phyloP scores from a whole-genome alignment of 2,113 vertebrate genomes.

The Prinia subflava region DNA sequence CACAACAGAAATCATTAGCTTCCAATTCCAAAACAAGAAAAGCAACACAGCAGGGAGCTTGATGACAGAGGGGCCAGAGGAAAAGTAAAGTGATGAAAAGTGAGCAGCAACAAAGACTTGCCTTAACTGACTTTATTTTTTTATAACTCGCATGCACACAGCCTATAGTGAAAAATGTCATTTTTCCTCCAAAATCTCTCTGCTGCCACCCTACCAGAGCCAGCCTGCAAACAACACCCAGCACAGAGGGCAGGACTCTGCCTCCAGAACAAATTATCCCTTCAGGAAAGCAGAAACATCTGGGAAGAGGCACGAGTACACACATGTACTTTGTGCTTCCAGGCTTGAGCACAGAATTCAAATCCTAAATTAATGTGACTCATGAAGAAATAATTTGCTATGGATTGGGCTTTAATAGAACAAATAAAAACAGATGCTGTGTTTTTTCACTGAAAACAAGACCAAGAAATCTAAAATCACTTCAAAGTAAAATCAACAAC shows the following conservation, averaged over 20 bases:
- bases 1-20: conserved; percentile 51
- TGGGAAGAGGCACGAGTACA: background rate
- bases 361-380: background rate
- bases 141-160: background rate
- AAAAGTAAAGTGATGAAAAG: background rate
- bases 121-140: background rate
- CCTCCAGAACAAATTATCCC: background rate
- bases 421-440: background rate
- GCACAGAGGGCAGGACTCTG: background rate
- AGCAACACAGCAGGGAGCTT: background rate
- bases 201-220: background rate
- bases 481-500: background rate
- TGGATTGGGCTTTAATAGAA: background rate
- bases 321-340: background rate
- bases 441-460: background rate
- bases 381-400: background rate
- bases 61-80: background rate
- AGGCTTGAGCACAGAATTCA: background rate
- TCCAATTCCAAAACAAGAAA: conserved; percentile 30
- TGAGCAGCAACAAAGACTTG: background rate
- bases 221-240: background rate
- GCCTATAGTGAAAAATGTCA: background rate
- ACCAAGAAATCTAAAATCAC: background rate
- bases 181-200: background rate
- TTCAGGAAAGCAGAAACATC: background rate